A percentile compares a stretch with the other conserved stretches of the same genome.
Conservation (phyloP, 1,140 invertebrate species). For the Zaprionus ghesquierei region DNA sequence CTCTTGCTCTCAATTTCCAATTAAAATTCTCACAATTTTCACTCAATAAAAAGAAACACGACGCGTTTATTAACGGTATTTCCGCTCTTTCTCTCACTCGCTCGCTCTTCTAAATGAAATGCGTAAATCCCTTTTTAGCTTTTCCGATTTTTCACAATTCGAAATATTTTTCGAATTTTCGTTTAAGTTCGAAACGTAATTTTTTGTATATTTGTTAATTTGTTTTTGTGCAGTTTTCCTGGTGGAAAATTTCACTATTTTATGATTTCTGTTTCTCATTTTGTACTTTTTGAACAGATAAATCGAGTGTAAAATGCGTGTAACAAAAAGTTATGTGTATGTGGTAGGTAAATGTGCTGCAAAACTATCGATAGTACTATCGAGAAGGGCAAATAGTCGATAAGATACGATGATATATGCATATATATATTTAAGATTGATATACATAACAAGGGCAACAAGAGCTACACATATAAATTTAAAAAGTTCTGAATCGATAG, state of each 20-base stretch:
- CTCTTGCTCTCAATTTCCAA: background rate
- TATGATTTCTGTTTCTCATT: constrained; percentile 3
- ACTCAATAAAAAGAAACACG: constrained; percentile 43
- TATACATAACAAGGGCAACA: background rate
- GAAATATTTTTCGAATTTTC: constrained; percentile 58
- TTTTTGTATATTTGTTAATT: constrained; percentile 20
- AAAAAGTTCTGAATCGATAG: no score
- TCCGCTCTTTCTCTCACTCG: constrained; percentile 18
- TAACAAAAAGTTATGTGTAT: background rate
- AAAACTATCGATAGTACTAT: constrained; percentile 4
- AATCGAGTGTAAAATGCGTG: constrained; percentile 8
- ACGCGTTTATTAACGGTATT: constrained; percentile 22
- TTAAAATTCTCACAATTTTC: constrained; percentile 30
- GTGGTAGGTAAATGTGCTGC: background rate
- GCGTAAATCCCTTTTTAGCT: constrained; percentile 82
- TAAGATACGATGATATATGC: background rate
- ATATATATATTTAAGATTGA: background rate
- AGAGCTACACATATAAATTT: background rate
- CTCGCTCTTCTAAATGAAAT: constrained; percentile 43
- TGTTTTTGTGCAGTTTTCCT: constrained; percentile 27
- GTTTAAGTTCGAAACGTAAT: constrained; percentile 36
- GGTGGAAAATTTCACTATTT: background rate
- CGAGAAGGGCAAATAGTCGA: background rate
- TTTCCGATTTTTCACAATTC: constrained; percentile 81
- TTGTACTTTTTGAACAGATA: background rate